Percentiles rank a stretch among this genome's conserved stretches.
phyloP scores from a whole-genome alignment of 1,140 invertebrate genomes.

The Lamellibrachia luymesi region DNA sequence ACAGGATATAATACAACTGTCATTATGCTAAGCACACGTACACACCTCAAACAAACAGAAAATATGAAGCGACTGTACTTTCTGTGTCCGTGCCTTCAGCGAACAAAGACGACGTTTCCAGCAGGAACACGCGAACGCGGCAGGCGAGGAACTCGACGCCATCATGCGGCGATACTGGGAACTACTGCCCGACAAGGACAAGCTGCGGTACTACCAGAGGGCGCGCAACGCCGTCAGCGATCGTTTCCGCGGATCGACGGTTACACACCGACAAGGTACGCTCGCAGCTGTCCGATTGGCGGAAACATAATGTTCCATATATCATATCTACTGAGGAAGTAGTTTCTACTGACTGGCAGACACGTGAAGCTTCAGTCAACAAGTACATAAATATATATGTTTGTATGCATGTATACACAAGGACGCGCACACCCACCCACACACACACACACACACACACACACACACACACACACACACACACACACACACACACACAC shows the following conservation, averaged over 20 bases:
- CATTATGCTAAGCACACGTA: neutral
- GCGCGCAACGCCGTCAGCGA: slow-evolving; percentile 16
- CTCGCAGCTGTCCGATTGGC: too few species aligned
- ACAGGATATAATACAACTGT: neutral
- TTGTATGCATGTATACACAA: too few species aligned
- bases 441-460: too few species aligned
- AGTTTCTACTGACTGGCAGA: too few species aligned
- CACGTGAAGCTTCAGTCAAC: too few species aligned
- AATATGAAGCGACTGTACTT: neutral
- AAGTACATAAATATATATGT: too few species aligned
- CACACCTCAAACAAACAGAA: neutral
- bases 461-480: too few species aligned
- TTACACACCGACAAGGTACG: neutral
- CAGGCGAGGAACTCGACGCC: slow-evolving; percentile 14
- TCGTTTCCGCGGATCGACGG: neutral
- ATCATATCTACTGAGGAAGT: too few species aligned
- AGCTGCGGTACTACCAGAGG: slow-evolving; percentile 10
- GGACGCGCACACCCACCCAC: too few species aligned
- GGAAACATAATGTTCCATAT: neutral
- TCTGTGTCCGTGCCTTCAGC: neutral
- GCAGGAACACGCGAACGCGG: slow-evolving; percentile 13
- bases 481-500: too few species aligned
- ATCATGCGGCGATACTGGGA: slow-evolving; percentile 20
- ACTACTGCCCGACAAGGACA: neutral
- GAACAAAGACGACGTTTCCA: slow-evolving; percentile 19